These are phyloP conservation scores for Panagrolaimus sp. DNA, from an alignment of 1,140 invertebrate species.

Conservation along the genomic window DNA sequence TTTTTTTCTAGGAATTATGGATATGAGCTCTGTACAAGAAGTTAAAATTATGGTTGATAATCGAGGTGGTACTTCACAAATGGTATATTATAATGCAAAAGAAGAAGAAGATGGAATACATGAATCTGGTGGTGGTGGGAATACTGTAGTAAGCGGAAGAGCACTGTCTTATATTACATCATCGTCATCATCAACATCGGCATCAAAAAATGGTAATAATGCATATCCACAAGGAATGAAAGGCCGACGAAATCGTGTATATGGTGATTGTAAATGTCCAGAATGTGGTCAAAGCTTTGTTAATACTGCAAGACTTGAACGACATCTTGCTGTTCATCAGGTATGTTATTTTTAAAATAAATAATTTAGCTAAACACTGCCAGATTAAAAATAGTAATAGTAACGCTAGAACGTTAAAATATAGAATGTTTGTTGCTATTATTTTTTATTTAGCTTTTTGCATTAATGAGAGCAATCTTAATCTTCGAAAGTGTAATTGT, in stretches of 20 bases:
- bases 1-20: neutral
- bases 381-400: too few species aligned
- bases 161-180: neutral
- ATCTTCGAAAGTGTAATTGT: too few species aligned
- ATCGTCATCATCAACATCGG: too few species aligned
- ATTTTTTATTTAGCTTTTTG: too few species aligned
- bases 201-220: neutral
- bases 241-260: slow-evolving; percentile 43
- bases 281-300: slow-evolving; percentile 54
- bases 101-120: too few species aligned
- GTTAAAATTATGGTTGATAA: slow-evolving; percentile 8
- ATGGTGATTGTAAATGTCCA: slow-evolving; percentile 37
- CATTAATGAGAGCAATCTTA: too few species aligned
- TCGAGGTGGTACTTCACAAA: neutral
- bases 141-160: neutral
- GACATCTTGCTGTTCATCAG: slow-evolving; percentile 55
- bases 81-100: neutral
- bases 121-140: neutral
- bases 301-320: slow-evolving; percentile 48
- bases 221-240: slow-evolving; percentile 16
- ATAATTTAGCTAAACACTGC: neutral
- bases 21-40: neutral
- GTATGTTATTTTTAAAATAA: slow-evolving; percentile 24
- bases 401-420: too few species aligned
- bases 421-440: too few species aligned